Conservation (phyloP, 2,797 vertebrate genomes). For the Hipposideros larvatus region DNA sequence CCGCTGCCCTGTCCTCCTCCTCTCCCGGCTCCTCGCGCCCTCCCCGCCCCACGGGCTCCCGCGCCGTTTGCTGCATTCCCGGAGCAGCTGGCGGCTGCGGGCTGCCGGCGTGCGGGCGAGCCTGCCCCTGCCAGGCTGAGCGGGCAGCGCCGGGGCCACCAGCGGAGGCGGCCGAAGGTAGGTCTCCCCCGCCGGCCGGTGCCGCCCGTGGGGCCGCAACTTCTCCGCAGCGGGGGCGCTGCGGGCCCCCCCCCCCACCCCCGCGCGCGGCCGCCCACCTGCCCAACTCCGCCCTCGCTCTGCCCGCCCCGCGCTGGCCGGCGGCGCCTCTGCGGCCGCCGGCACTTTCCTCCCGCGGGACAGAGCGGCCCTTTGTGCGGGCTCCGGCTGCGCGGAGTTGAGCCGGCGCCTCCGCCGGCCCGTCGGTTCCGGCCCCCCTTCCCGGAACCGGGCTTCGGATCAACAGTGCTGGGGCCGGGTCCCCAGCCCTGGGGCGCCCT, state of each 20-base stretch:
- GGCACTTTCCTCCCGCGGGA: constrained; percentile 81
- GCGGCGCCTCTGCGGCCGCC: constrained; percentile 81
- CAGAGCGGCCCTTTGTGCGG: constrained; percentile 86
- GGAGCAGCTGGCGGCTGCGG: constrained; percentile 62
- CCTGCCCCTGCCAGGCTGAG: constrained; percentile 75
- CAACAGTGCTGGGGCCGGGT: neutral
- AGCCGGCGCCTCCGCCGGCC: constrained; percentile 26
- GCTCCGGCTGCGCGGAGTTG: constrained; percentile 56
- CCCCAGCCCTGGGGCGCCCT: neutral
- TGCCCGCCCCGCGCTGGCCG: constrained; percentile 43
- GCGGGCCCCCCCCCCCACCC: constrained; percentile 81
- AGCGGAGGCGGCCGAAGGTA: constrained; percentile 76
- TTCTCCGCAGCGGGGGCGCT: constrained; percentile 79
- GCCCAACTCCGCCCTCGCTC: neutral
- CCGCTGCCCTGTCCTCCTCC: neutral
- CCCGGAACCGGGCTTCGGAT: constrained; percentile 29
- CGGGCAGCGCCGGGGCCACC: constrained; percentile 67
- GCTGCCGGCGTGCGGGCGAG: constrained; percentile 46
- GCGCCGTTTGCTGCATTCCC: constrained; percentile 74
- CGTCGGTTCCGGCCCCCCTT: neutral
- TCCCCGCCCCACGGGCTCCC: constrained; percentile 78
- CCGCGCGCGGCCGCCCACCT: constrained; percentile 58
- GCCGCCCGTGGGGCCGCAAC: constrained; percentile 71
- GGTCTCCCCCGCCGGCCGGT: constrained; percentile 36
- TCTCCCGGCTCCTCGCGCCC: constrained; percentile 59